These are phyloP conservation scores for Hemicentrotus pulcherrimus DNA, from an alignment of 35 echinoderm and acorn worm genomes.

Conservation along the genomic window DNA sequence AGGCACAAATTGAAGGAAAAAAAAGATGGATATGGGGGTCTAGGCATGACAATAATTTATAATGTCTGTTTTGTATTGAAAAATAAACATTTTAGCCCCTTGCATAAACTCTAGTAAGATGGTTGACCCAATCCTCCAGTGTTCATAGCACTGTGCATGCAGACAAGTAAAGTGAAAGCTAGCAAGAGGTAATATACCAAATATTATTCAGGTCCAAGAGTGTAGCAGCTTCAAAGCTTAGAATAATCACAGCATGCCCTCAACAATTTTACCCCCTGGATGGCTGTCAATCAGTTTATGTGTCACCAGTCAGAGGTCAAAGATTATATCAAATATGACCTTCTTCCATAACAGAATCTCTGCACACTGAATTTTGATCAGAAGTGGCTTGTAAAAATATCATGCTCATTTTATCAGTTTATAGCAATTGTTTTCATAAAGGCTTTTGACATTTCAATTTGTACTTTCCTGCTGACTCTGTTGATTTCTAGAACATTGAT, in stretches of 20 bases:
- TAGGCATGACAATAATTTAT: background rate
- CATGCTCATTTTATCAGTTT: background rate
- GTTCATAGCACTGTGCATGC: background rate
- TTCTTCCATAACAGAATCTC: background rate
- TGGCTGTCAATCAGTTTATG: background rate
- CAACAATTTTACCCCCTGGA: conserved; percentile 20
- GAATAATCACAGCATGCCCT: background rate
- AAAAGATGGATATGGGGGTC: background rate
- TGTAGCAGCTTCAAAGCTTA: background rate
- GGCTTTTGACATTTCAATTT: background rate
- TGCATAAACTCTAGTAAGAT: background rate
- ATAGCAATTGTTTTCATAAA: background rate
- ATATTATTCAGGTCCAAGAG: conserved; percentile 6
- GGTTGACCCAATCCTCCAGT: background rate
- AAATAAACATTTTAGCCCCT: background rate
- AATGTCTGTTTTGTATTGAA: background rate
- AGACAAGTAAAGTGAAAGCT: background rate
- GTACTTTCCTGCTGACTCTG: no score
- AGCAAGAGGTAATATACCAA: background rate
- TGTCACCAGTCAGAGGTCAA: background rate
- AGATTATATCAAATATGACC: background rate
- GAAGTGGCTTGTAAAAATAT: background rate
- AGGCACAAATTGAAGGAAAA: background rate
- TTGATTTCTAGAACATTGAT: no score
- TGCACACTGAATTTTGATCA: background rate